Conservation (phyloP, 2,797 vertebrate genomes). For the Eulemur albifrons region DNA sequence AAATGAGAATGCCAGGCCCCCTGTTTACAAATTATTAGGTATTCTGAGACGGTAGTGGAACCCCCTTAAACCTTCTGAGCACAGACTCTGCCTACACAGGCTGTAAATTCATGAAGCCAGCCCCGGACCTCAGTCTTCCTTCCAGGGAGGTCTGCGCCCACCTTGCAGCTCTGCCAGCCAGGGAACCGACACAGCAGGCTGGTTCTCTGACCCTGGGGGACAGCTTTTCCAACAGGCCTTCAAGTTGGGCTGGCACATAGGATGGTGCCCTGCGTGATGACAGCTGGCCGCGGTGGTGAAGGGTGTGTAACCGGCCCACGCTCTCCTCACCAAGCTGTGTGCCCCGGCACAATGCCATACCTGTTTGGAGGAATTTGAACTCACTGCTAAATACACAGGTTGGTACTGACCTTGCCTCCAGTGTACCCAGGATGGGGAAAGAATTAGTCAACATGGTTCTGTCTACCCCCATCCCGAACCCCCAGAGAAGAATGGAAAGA, state of each 20-base stretch:
- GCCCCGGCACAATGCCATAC: not conserved
- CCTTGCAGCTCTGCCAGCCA: not conserved
- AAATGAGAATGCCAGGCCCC: not conserved
- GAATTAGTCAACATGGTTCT: not conserved
- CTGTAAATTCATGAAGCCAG: fast-evolving
- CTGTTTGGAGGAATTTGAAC: not conserved
- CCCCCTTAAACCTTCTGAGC: not conserved
- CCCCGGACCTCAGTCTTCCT: not conserved
- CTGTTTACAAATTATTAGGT: not conserved
- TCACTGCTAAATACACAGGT: too few species aligned
- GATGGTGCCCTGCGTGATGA: not conserved
- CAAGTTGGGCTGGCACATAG: not conserved
- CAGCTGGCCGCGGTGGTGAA: not conserved
- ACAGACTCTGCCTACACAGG: not conserved
- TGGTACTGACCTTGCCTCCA: not conserved
- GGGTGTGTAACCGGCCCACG: not conserved
- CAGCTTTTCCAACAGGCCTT: not conserved
- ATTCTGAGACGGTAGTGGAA: not conserved
- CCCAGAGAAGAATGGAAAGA: not conserved
- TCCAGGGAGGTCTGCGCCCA: not conserved
- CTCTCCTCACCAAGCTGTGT: not conserved
- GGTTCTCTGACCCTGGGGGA: not conserved
- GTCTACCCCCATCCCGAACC: not conserved
- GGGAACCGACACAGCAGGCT: too few species aligned
- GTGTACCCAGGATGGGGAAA: not conserved